Evolutionary conservation across 2,888 invertebrate species (phyloP), one percentile per base, ranked within the genome.

Genomic region (Dromius quadrimaculatus): DNA sequence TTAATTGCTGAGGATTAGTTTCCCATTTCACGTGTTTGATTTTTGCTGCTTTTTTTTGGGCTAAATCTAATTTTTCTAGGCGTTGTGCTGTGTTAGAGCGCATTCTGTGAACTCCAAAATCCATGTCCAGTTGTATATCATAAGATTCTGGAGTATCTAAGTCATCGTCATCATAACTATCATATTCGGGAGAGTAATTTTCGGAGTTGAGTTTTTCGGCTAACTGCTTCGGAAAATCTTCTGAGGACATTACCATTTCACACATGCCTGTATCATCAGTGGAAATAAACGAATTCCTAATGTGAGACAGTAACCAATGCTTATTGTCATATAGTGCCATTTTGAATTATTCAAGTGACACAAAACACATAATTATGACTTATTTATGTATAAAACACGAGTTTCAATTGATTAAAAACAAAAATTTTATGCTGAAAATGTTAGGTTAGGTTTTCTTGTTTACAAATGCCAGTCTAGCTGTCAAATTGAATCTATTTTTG

Each of bases 281-380:
- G 19, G 95, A 93, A 79, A 97, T 94, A 83, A 96, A 98, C 6
- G 96, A 95, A 82, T 97, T 95, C 70, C 95, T 87, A 75, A 97
- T 94, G 83, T 97, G 95, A 71, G 95, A 93, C 62, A 97, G 86
- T 54, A 98, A 86, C 92, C 97, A 97, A 77, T 92, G 92, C 82
- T 91, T 92, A 83, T 97, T 95, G 82, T 97, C 96, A 82, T 95
- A 97, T 74, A 95, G 89, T 75, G 97, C 97, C 97, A 97, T 97
- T 74, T 57, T 71, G 2, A 13, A 28, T 54, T 54, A 28, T 23
- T 54, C 20, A 22, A 36, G 8, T 36, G 11, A 1, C 2, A 22
- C 23, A 19, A 22, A 47, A 22, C 23, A 1, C 11, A 20, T 22
- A n/a, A 47, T 45, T 4, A 47, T 1, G 4, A 47, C 22, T 47